phyloP scores from a whole-genome alignment of 2,888 invertebrate species.

The Rhaphigaster nebulosa region DNA sequence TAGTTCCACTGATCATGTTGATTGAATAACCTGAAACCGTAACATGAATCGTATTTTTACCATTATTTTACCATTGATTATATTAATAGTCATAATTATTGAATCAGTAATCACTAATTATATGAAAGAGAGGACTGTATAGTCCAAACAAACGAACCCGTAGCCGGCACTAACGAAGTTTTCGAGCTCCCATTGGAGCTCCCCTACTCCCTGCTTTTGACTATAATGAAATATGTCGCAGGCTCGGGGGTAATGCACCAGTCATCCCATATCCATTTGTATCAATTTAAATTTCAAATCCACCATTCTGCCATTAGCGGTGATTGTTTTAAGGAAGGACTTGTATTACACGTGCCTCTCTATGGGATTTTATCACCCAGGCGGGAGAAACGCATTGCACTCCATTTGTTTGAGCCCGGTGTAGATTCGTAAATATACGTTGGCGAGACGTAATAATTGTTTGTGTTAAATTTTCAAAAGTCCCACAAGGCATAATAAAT shows the following conservation, averaged over 20 bases:
- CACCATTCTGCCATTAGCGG: conserved; percentile 30
- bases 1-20: no score
- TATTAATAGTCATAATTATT: background rate
- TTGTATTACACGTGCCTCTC: conserved; percentile 14
- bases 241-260: conserved; percentile 2
- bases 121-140: background rate
- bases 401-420: background rate
- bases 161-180: conserved; percentile 14
- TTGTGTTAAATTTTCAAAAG: no score
- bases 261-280: conserved; percentile 13
- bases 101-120: background rate
- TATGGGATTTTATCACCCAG: background rate
- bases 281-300: conserved; percentile 49
- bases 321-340: conserved; percentile 12
- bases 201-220: background rate
- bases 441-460: no score
- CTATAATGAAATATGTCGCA: background rate
- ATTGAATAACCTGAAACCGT: no score
- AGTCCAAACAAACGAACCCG: conserved; percentile 1
- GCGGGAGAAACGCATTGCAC: background rate
- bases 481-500: no score
- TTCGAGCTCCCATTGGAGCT: background rate
- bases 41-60: no score
- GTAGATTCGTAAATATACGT: background rate
- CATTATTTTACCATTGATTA: no score